phyloP scores from a whole-genome alignment of 2,113 vertebrate species.

The Beaufortia kweichowensis region DNA sequence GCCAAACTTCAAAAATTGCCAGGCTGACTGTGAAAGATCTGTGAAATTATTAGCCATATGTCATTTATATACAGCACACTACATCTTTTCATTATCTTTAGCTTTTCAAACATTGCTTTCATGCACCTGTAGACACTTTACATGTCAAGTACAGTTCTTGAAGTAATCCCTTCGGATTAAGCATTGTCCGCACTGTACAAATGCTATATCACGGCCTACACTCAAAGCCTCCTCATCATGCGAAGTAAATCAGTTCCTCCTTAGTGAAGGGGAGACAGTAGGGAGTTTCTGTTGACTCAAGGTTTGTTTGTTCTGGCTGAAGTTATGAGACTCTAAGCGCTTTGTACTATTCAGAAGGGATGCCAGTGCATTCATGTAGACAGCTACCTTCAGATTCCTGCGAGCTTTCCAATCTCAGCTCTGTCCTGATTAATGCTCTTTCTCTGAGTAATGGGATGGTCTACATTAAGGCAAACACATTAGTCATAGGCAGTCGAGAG shows the following conservation, averaged over 20 bases:
- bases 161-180: not conserved
- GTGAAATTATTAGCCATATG: too few relatives aligned
- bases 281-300: conserved; percentile 41
- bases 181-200: not conserved
- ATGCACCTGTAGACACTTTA: not conserved
- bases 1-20: too few relatives aligned
- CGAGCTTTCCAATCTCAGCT: conserved; percentile 20
- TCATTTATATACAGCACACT: not conserved
- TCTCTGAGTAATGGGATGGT: conserved; percentile 37
- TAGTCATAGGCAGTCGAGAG: conserved; percentile 32
- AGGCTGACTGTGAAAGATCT: not conserved
- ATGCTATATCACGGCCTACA: conserved; percentile 1
- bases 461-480: conserved; percentile 24
- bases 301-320: conserved; percentile 47
- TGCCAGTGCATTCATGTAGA: conserved; percentile 40
- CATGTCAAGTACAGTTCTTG: not conserved
- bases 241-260: conserved; percentile 32
- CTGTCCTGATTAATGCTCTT: conserved; percentile 30
- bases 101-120: not conserved
- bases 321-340: conserved; percentile 27
- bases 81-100: not conserved
- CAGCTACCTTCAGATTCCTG: conserved; percentile 36
- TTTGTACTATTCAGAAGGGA: conserved; percentile 28
- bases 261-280: conserved; percentile 3
- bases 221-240: conserved; percentile 21